phyloP scores from a whole-genome alignment of 2,797 vertebrate species.

The Sebastes itinus region DNA sequence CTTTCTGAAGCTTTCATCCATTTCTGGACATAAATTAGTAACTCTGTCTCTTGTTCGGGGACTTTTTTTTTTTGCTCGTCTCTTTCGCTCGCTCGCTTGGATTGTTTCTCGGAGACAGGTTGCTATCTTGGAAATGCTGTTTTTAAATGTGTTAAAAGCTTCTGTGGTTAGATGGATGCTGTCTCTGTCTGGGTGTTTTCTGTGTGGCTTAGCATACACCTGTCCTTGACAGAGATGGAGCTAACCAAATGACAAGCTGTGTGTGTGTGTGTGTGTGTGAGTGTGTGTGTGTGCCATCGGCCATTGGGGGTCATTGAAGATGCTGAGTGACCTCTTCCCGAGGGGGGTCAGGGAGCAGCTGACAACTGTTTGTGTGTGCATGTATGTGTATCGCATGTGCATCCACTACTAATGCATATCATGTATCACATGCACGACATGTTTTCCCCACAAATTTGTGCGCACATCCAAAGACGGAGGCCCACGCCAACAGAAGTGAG shows the following conservation, averaged over 20 bases:
- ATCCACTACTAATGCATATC: conserved; percentile 64
- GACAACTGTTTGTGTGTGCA: conserved; percentile 50
- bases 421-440: conserved; percentile 65
- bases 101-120: conserved; percentile 43
- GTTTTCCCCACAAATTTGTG: conserved; percentile 63
- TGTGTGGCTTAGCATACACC: conserved; percentile 67
- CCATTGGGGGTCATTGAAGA: conserved; percentile 57
- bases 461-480: conserved; percentile 46
- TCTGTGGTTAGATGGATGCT: conserved; percentile 62
- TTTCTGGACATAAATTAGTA: conserved; percentile 79
- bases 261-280: not conserved
- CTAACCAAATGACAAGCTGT: conserved; percentile 44
- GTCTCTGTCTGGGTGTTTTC: conserved; percentile 48
- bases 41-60: conserved; percentile 64
- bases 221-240: conserved; percentile 70
- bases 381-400: conserved; percentile 19
- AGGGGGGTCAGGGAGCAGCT: conserved; percentile 67
- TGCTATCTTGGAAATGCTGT: conserved; percentile 68
- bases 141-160: conserved; percentile 77
- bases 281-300: conserved; percentile 4
- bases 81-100: not conserved
- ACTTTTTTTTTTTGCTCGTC: conserved; percentile 21
- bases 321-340: conserved; percentile 71
- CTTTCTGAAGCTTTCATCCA: conserved; percentile 72
- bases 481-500: conserved; percentile 49